Conservation (phyloP, 2,888 invertebrate genomes). For the Andrena bicolor region DNA sequence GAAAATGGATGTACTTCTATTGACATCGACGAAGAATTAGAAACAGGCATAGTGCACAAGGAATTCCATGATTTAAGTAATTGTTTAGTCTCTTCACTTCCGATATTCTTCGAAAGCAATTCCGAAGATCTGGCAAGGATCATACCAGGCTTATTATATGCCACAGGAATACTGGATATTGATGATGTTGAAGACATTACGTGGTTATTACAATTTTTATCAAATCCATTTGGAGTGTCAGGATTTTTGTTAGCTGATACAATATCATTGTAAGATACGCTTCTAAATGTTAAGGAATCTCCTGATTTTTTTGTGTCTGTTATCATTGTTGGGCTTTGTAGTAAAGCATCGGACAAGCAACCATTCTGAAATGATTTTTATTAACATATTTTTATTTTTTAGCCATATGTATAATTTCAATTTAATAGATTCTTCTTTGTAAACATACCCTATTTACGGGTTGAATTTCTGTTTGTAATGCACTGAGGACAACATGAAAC, state of each 20-base stretch:
- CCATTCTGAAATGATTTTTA: conserved; percentile 86
- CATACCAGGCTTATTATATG: conserved; percentile 79
- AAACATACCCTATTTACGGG: conserved; percentile 87
- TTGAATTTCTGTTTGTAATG: conserved; percentile 94
- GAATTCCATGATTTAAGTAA: conserved; percentile 78
- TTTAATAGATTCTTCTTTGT: background rate
- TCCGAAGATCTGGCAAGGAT: conserved; percentile 83
- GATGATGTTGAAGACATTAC: conserved; percentile 73
- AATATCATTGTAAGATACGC: conserved; percentile 82
- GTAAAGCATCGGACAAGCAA: conserved; percentile 91
- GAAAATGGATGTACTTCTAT: conserved; percentile 89
- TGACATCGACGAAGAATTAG: conserved; percentile 71
- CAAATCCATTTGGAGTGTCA: conserved; percentile 67
- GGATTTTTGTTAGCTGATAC: conserved; percentile 69
- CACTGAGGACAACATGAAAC: conserved; percentile 94
- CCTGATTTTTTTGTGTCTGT: conserved; percentile 75
- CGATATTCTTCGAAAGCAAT: conserved; percentile 61
- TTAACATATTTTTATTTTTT: conserved; percentile 7
- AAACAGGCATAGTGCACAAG: conserved; percentile 77
- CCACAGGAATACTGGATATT: conserved; percentile 72
- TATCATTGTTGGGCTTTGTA: conserved; percentile 68
- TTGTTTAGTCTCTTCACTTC: conserved; percentile 61
- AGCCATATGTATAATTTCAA: background rate
- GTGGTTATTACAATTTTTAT: conserved; percentile 74
- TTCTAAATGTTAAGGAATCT: conserved; percentile 77